Conservation (phyloP, 2,888 invertebrate genomes). For the Slavum lentiscoides region DNA sequence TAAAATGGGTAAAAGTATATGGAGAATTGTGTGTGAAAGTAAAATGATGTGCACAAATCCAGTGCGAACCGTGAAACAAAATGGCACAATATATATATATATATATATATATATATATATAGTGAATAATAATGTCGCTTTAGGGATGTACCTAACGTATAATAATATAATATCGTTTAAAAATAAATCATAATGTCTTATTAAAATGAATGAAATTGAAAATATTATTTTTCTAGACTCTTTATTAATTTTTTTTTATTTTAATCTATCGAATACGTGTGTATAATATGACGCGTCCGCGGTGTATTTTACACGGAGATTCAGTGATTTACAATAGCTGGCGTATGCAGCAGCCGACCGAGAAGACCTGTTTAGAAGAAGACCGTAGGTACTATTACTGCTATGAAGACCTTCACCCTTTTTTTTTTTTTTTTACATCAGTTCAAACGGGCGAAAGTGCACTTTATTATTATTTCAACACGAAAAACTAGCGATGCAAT, state of each 20-base stretch:
- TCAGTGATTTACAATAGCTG: too few species aligned
- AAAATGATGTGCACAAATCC: conserved; percentile 11
- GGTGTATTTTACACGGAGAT: neutral
- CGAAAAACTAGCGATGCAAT: neutral
- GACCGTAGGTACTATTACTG: neutral
- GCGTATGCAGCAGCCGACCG: too few species aligned
- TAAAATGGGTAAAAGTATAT: conserved; percentile 19
- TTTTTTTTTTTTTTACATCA: neutral
- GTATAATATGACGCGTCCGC: too few species aligned
- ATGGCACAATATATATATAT: neutral
- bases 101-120: too few species aligned
- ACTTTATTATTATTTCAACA: conserved; percentile 2
- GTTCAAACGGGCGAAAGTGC: conserved; percentile 29
- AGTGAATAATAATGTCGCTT: too few species aligned
- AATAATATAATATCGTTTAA: too few species aligned
- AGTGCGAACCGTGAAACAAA: too few species aligned
- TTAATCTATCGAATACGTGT: too few species aligned
- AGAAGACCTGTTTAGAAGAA: neutral
- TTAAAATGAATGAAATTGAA: neutral
- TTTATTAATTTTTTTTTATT: too few species aligned
- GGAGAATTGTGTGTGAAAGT: conserved; percentile 41
- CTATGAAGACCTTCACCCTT: conserved; percentile 2
- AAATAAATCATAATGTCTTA: too few species aligned
- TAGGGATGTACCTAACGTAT: neutral
- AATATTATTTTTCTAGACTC: neutral